A percentile compares a stretch with the other conserved stretches of the same genome.
Evolutionary conservation across 2,888 invertebrate species (phyloP).

Genomic region (Drosophila stalkeri): DNA sequence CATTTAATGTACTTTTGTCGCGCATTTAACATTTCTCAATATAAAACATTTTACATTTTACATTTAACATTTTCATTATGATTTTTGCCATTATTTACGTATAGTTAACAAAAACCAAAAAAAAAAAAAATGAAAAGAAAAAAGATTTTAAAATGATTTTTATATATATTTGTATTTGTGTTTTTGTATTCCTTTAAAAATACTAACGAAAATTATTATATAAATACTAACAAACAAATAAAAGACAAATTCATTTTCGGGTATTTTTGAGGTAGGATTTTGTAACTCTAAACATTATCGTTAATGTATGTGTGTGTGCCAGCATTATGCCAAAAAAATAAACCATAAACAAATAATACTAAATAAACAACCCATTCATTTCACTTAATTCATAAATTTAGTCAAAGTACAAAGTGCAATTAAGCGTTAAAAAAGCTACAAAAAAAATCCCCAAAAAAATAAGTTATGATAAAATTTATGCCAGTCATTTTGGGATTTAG

Average conservation of each 20-base stretch:
- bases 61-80: constrained; percentile 45
- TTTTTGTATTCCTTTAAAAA: constrained; percentile 42
- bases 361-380: constrained; percentile 36
- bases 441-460: constrained; percentile 9
- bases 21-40: constrained; percentile 44
- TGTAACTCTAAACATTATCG: constrained; percentile 41
- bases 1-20: constrained; percentile 25
- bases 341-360: constrained; percentile 10
- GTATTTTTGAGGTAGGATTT: constrained; percentile 85
- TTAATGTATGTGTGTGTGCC: constrained; percentile 46
- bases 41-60: constrained; percentile 34
- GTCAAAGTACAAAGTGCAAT: constrained; percentile 52
- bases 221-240: constrained; percentile 68
- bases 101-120: constrained; percentile 25
- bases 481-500: constrained; percentile 1
- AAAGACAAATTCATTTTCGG: constrained; percentile 85
- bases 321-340: constrained; percentile 36
- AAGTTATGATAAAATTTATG: constrained; percentile 17
- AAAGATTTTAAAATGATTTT: constrained; percentile 43
- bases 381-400: constrained; percentile 22
- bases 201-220: constrained; percentile 52
- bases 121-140: no score
- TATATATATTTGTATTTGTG: constrained; percentile 38
- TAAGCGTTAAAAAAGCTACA: background rate
- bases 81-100: constrained; percentile 34